Percentiles rank a stretch among this genome's conserved stretches.
These are phyloP conservation scores for Helobdella robusta DNA, from an alignment of 2,888 invertebrate genomes.

Conservation along the genomic window DNA sequence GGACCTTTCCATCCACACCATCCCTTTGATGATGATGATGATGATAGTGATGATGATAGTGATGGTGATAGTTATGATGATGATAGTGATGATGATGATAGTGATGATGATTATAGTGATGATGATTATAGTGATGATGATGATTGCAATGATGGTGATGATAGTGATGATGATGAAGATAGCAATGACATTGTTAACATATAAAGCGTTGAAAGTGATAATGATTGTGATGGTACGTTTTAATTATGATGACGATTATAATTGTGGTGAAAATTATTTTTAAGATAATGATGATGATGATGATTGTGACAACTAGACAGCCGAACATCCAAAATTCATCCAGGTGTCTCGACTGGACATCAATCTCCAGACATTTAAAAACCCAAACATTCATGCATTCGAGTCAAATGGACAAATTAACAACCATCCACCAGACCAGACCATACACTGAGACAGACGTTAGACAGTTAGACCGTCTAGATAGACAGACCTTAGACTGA, in stretches of 20 bases:
- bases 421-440: no score
- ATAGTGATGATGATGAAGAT: slow-evolving; percentile 9
- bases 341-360: no score
- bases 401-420: no score
- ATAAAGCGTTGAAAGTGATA: neutral
- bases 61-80: slow-evolving; percentile 10
- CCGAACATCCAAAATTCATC: no score
- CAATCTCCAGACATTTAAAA: no score
- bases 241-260: neutral
- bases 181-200: neutral
- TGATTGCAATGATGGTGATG: neutral
- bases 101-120: neutral
- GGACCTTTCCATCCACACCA: slow-evolving; percentile 95
- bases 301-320: neutral
- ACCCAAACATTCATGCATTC: neutral
- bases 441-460: neutral
- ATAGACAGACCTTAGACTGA: slow-evolving; percentile 50
- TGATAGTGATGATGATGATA: neutral
- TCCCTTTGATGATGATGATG: slow-evolving; percentile 56
- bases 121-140: neutral
- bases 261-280: neutral
- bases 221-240: neutral
- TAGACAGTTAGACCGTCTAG: no score
- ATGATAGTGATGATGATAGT: neutral
- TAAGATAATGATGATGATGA: neutral